Percentiles rank a stretch among this genome's conserved stretches.
Evolutionary conservation across 2,888 invertebrate species (phyloP).

Genomic region (Caenorhabditis sp.): DNA sequence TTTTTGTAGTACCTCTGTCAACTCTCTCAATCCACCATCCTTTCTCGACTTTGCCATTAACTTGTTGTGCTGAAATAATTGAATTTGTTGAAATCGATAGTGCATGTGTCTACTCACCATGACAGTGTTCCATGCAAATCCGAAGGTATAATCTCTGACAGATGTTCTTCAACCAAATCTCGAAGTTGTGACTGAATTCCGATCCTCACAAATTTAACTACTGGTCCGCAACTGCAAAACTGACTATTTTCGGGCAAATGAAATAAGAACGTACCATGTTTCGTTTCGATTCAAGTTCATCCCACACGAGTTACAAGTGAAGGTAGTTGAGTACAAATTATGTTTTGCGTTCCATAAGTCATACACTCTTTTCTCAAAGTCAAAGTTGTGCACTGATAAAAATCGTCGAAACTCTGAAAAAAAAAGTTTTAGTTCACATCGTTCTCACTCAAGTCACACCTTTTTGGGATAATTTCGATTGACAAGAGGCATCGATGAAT

Average conservation of each 20-base stretch:
- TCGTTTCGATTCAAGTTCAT: too few species aligned
- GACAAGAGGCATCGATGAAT: background rate
- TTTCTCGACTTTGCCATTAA: too few species aligned
- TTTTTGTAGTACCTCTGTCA: too few species aligned
- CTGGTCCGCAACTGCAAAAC: background rate
- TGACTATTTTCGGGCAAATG: background rate
- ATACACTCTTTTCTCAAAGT: background rate
- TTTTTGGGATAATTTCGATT: background rate
- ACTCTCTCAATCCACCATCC: too few species aligned
- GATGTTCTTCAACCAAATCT: background rate
- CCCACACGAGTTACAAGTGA: constrained; percentile 1
- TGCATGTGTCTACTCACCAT: too few species aligned
- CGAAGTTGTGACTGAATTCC: background rate
- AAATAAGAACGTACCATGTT: background rate
- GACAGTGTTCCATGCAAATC: too few species aligned
- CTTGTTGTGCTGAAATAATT: too few species aligned
- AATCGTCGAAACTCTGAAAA: constrained; percentile 17
- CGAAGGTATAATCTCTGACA: background rate
- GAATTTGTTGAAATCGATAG: too few species aligned
- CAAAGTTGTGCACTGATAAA: background rate
- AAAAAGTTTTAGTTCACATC: too few species aligned
- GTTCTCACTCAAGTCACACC: background rate
- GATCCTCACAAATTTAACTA: background rate
- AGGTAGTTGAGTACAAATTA: background rate
- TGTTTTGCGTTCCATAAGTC: background rate